Evolutionary conservation across 2,113 vertebrate species (phyloP).

Genomic region (Dasypus novemcinctus): DNA sequence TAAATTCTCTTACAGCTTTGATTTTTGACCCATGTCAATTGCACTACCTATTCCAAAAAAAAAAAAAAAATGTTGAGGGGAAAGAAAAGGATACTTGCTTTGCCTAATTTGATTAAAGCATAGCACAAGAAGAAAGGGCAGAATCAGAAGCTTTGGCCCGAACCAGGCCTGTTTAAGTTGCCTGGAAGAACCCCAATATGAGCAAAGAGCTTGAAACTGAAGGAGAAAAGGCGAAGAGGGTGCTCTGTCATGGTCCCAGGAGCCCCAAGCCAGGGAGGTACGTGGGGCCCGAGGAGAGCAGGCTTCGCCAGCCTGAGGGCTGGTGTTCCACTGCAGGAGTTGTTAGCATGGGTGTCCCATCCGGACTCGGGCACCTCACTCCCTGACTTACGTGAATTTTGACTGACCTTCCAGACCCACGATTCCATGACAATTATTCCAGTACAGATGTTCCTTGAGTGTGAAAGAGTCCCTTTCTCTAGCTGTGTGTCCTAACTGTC

Average conservation of each 20-base stretch:
- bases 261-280: neutral
- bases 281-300: neutral
- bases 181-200: neutral
- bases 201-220: slow-evolving; percentile 30
- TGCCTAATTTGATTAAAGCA: slow-evolving; percentile 59
- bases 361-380: neutral
- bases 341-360: neutral
- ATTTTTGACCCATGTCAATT: slow-evolving; percentile 57
- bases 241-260: neutral
- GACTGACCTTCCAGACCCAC: neutral
- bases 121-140: neutral
- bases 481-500: neutral
- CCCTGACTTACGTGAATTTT: neutral
- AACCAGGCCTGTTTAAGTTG: slow-evolving; percentile 14
- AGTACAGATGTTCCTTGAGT: neutral
- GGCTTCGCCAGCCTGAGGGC: neutral
- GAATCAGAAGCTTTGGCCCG: slow-evolving; percentile 21
- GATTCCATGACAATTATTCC: neutral
- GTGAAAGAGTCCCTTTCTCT: neutral
- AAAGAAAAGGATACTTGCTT: neutral
- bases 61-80: neutral
- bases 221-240: neutral
- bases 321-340: accelerated
- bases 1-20: slow-evolving; percentile 37
- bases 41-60: slow-evolving; percentile 41